A percentile compares a stretch with the other conserved stretches of the same genome.
These are phyloP conservation scores for Pollenia labialis DNA, from an alignment of 2,888 invertebrate genomes.

Conservation along the genomic window DNA sequence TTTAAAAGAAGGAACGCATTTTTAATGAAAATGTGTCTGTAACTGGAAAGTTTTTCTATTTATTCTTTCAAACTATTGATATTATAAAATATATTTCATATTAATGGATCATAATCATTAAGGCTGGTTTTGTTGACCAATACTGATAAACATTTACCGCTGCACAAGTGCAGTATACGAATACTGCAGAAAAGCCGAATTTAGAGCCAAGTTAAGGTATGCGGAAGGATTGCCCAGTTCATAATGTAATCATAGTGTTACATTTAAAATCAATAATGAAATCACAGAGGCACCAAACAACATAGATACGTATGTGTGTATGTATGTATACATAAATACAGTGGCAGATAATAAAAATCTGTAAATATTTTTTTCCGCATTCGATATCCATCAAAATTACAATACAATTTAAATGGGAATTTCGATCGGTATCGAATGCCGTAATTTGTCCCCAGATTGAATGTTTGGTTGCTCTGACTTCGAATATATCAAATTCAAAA, in stretches of 20 bases:
- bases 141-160: neutral
- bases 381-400: too few relatives aligned
- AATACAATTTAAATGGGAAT: too few relatives aligned
- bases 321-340: conserved; percentile 3
- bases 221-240: conserved; percentile 66
- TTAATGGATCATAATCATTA: neutral
- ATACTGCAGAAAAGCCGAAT: neutral
- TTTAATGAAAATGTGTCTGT: too few relatives aligned
- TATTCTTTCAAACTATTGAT: too few relatives aligned
- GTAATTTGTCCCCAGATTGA: too few relatives aligned
- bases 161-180: conserved; percentile 9
- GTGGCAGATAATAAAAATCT: neutral
- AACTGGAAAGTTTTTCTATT: too few relatives aligned
- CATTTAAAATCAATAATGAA: conserved; percentile 67
- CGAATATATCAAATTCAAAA: too few relatives aligned
- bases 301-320: neutral
- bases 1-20: too few relatives aligned
- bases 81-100: neutral
- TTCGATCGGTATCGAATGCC: too few relatives aligned
- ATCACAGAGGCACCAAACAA: conserved; percentile 18
- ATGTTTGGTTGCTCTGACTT: too few relatives aligned
- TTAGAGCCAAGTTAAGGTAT: conserved; percentile 63
- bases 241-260: conserved; percentile 46
- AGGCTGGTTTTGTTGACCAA: conserved; percentile 1
- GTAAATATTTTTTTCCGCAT: too few relatives aligned